Evolutionary conservation across 1,140 invertebrate genomes (phyloP), one percentile per base, ranked within the genome.

Genomic region (Antheraea pernyi): DNA sequence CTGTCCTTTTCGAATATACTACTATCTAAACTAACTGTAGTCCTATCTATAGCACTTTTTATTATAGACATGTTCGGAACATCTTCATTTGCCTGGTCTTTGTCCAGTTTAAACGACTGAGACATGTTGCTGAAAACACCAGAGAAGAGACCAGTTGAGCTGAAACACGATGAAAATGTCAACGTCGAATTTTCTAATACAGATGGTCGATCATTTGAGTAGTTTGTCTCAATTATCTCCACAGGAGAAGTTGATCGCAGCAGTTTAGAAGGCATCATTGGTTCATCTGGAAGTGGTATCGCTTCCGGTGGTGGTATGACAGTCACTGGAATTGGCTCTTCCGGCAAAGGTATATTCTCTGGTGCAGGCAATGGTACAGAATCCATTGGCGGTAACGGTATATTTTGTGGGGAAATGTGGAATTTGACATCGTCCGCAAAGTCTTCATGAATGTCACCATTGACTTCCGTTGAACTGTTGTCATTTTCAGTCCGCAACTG

Each of bases 41-140:
- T 92, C 84, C 86, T 88, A 78, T 92, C 89, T 82, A 93, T 93
- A 75, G 92, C 90, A 87, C 89, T 93, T 71, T 93, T 92, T 74
- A 93, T 92, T 75, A 91, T 80, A n/a, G 90, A 87, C 80, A 92
- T 84, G 77, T 90, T 89, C n/a, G 92, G 92, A 71, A 92, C 86
- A 68, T 85, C 88, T 64, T 91, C 87, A 62, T 89, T 88, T 61
- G 87, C 84, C 0, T 81, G 65, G 4, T 53, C 46, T 53, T 64
- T 78, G 69, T 88, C 85, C 74, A 79, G 62, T 53, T 84, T 86
- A 67, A 83, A 84, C 18, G 84, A 79, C 58, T 85, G 81, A 13
- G 85, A 78, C 80, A 92, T 88, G 63, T 88, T 91, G 68, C 81
- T 89, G 74, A 91, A 93, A 37, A 90, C 91, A 7, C 87, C 91